These are phyloP conservation scores for Exaiptasia diaphana DNA, from an alignment of 64 coral and sea anemone species.

Conservation along the genomic window DNA sequence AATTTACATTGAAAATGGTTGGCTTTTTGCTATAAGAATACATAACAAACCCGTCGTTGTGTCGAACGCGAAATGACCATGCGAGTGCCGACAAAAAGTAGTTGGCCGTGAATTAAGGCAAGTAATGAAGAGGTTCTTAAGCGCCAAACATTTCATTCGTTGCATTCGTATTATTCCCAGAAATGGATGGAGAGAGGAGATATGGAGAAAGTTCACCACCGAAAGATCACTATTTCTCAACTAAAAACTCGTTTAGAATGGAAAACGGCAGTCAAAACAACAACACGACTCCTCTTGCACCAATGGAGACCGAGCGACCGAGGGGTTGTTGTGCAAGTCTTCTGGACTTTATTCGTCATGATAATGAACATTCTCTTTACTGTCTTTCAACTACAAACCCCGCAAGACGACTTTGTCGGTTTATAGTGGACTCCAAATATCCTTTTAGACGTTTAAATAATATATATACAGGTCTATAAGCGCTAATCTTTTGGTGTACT, in stretches of 20 bases:
- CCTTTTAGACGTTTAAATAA: too few relatives aligned
- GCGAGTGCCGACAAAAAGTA: too few relatives aligned
- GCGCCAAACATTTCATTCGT: too few relatives aligned
- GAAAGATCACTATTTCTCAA: neutral
- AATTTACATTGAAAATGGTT: neutral
- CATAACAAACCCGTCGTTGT: too few relatives aligned
- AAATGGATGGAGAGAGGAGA: neutral
- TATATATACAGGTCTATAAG: too few relatives aligned
- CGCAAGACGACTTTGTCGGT: conserved; percentile 60
- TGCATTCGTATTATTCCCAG: too few relatives aligned
- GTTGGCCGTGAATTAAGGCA: too few relatives aligned
- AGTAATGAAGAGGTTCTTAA: too few relatives aligned
- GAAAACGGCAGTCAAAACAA: neutral
- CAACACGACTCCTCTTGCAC: neutral
- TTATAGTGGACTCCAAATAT: conserved; percentile 96
- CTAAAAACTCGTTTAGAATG: neutral
- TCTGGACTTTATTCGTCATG: neutral
- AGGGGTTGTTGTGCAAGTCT: neutral
- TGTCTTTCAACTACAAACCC: conserved; percentile 82
- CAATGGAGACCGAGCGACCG: neutral
- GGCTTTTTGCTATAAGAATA: conserved; percentile 9
- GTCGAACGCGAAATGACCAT: too few relatives aligned
- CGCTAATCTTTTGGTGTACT: too few relatives aligned
- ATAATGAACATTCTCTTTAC: conserved; percentile 36
- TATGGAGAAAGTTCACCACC: neutral